Evolutionary conservation across 2,113 vertebrate species (phyloP).

Genomic region (Vombatus ursinus): DNA sequence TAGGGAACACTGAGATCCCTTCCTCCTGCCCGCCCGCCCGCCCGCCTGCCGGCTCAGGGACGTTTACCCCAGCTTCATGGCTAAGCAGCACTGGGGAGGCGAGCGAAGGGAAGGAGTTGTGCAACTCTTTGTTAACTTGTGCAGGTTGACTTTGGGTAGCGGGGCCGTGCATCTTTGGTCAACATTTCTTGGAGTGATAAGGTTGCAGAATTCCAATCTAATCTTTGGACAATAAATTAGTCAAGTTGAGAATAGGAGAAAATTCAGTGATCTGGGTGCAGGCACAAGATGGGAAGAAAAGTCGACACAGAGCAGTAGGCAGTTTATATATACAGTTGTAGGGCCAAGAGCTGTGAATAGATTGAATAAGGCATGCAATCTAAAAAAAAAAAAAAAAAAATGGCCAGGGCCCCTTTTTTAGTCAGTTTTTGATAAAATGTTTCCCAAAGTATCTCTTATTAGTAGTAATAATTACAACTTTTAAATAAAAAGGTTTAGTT

Average conservation of each 20-base stretch:
- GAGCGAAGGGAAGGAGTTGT: slow-evolving; percentile 33
- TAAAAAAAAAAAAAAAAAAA: neutral
- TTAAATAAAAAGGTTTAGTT: neutral
- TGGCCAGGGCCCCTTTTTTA: neutral
- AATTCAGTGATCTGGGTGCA: neutral
- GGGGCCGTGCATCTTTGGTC: neutral
- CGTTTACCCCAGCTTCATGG: neutral
- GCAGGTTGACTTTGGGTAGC: slow-evolving; percentile 34
- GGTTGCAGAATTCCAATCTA: neutral
- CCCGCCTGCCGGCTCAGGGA: neutral
- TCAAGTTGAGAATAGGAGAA: neutral
- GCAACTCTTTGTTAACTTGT: slow-evolving; percentile 67
- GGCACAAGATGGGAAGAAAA: neutral
- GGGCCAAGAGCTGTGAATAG: neutral
- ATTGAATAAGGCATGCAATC: neutral
- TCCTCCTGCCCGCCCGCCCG: neutral
- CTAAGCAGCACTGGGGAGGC: neutral
- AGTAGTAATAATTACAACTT: neutral
- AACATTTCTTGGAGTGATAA: slow-evolving; percentile 40
- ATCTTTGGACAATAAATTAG: neutral
- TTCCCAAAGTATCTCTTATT: neutral
- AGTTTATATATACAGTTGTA: neutral
- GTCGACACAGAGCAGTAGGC: neutral
- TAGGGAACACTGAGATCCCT: neutral
- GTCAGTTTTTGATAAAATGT: neutral